Evolutionary conservation across 1,140 invertebrate species (phyloP).

Genomic region (Solenopsis fugax): DNA sequence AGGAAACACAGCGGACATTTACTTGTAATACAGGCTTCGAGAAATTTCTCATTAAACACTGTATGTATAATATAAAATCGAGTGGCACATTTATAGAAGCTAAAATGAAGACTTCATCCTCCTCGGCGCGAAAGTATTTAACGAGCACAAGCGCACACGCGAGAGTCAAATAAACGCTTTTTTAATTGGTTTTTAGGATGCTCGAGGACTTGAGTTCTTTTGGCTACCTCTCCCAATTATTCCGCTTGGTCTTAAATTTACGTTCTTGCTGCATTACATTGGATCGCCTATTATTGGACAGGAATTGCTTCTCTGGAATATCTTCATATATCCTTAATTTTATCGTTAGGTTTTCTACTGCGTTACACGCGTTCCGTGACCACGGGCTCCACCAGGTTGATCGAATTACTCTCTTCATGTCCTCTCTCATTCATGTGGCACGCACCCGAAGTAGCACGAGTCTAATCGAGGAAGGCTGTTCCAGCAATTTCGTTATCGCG

Average conservation of each 20-base stretch:
- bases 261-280: neutral
- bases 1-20: neutral
- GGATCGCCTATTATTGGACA: neutral
- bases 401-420: conserved; percentile 39
- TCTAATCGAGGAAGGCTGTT: conserved; percentile 13
- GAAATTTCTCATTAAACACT: conserved; percentile 21
- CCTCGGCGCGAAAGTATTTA: neutral
- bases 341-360: conserved; percentile 13
- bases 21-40: neutral
- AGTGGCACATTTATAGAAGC: neutral
- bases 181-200: conserved; percentile 5
- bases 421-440: conserved; percentile 35
- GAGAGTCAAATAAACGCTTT: conserved; percentile 3
- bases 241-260: neutral
- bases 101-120: neutral
- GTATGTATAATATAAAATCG: neutral
- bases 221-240: neutral
- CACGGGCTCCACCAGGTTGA: neutral
- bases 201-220: neutral
- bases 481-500: conserved; percentile 32
- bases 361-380: conserved; percentile 9
- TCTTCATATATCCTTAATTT: neutral
- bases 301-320: neutral
- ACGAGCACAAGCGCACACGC: neutral
- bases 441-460: conserved; percentile 20